Evolutionary conservation across 2,888 invertebrate species (phyloP), one percentile per base, ranked within the genome.

Genomic region (Prionchulus punctatus): DNA sequence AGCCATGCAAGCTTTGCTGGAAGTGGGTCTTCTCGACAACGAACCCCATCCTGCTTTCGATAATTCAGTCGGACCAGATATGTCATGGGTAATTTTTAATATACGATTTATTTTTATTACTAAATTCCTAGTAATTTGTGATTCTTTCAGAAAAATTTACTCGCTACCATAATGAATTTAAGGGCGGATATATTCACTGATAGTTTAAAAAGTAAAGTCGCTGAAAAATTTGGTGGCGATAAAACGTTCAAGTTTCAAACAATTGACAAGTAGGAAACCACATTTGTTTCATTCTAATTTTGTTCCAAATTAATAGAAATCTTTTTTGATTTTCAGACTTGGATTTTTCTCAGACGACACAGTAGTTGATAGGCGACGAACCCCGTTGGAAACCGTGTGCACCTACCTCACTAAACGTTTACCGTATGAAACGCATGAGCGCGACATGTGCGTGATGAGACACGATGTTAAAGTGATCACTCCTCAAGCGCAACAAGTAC

Each of bases 391-490:
- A 70, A 92, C 96, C 0, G 77, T 99, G 50, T 88, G 88, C 45
- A 81, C 87, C 69, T 90, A 86, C 71, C 77, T 48, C 28, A 15
- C 28, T 21, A 58, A 58, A 63, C 64, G 26, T 21, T 55, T 69
- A n/a, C 63, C 67, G 2, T 70, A 66, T 61, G 64, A 78, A 59
- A 78, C 79, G 59, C 78, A 81, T 53, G 98, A 98, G 74, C 80
- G 91, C 0, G 98, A 98, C 76, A 76, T 99, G 63, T 85, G 99
- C 1, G 82, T 98, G 31, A 77, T 99, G 63, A 81, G 92, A 0
- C 96, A 98, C 71, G 87, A 94, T 67, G 78, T 99, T 50, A 86
- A 84, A 30, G 86, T 94, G 57, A 80, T 83, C 58, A 91, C 92
- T 88, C 85, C 87, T 1, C 87, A 91, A 69, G 66, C 66, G 7